Conservation (phyloP, 2,797 vertebrate species). For the Scarus forsteni region DNA sequence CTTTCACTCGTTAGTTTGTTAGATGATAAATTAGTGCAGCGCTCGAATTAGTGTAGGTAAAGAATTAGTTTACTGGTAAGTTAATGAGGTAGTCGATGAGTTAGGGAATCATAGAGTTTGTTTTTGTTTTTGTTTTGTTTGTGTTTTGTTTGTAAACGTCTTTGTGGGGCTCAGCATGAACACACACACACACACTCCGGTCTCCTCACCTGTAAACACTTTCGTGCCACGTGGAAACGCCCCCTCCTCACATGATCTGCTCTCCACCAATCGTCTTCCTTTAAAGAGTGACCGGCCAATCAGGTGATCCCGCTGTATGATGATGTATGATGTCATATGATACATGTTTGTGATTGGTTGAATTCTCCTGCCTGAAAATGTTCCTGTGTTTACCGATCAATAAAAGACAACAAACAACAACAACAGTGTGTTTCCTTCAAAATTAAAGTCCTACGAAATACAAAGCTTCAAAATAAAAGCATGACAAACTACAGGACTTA, state of each 20-base stretch:
- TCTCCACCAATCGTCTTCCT: conserved; percentile 56
- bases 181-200: conserved; percentile 2
- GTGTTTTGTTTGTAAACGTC: conserved; percentile 17
- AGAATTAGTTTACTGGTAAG: background rate
- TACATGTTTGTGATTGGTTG: conserved; percentile 53
- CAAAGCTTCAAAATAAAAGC: too few species aligned
- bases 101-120: background rate
- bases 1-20: background rate
- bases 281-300: conserved; percentile 42
- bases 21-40: background rate
- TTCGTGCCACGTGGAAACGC: background rate
- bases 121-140: conserved; percentile 32
- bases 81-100: background rate
- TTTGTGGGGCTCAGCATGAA: conserved; percentile 15
- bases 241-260: conserved; percentile 15
- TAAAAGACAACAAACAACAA: conserved; percentile 18
- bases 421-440: background rate
- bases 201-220: conserved; percentile 21
- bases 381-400: conserved; percentile 32
- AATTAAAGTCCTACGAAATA: too few species aligned
- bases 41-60: background rate
- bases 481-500: too few species aligned
- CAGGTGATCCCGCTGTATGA: conserved; percentile 16
- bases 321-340: conserved; percentile 53
- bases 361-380: conserved; percentile 56